phyloP scores from a whole-genome alignment of 2,797 vertebrate species.

The Siniperca obscura region DNA sequence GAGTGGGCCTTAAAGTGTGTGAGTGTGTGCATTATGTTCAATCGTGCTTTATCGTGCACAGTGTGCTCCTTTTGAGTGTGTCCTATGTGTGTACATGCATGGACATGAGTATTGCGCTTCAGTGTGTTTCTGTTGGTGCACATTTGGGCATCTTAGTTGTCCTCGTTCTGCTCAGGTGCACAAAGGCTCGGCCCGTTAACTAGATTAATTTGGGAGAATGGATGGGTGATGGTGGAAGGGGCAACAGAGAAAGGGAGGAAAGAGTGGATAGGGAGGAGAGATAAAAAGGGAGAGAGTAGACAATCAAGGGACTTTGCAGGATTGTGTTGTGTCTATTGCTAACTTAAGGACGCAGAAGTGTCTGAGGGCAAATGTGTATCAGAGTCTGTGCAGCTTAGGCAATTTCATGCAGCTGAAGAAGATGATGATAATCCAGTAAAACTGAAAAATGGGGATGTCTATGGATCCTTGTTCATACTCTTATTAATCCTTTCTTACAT shows the following conservation, averaged over 20 bases:
- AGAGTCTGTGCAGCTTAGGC: slow-evolving; percentile 45
- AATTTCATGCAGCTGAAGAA: slow-evolving; percentile 58
- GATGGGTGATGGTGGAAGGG: slow-evolving; percentile 31
- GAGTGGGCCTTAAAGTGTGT: not conserved
- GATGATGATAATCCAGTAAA: slow-evolving; percentile 73
- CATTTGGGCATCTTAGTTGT: slow-evolving; percentile 47
- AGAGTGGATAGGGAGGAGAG: not conserved
- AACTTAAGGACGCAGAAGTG: slow-evolving; percentile 53
- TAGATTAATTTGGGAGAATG: slow-evolving; percentile 66
- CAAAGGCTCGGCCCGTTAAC: slow-evolving; percentile 66
- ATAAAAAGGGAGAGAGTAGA: slow-evolving; percentile 18
- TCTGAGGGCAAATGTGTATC: slow-evolving; percentile 54
- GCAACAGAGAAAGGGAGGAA: slow-evolving; percentile 1
- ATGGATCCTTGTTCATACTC: slow-evolving; percentile 53
- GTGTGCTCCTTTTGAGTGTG: slow-evolving; percentile 1
- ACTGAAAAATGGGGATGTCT: slow-evolving; percentile 65
- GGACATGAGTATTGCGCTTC: not conserved
- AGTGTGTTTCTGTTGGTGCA: slow-evolving; percentile 22
- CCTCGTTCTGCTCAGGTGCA: slow-evolving; percentile 57
- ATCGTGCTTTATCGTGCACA: not conserved
- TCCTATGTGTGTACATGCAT: not conserved
- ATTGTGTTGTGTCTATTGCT: slow-evolving; percentile 29
- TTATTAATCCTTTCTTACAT: slow-evolving; percentile 62
- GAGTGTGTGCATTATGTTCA: slow-evolving; percentile 2
- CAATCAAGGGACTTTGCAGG: slow-evolving; percentile 21